Evolutionary conservation across 2,113 vertebrate genomes (phyloP), one percentile per base, ranked within the genome.

Genomic region (Cyphomyrus discorhynchus): DNA sequence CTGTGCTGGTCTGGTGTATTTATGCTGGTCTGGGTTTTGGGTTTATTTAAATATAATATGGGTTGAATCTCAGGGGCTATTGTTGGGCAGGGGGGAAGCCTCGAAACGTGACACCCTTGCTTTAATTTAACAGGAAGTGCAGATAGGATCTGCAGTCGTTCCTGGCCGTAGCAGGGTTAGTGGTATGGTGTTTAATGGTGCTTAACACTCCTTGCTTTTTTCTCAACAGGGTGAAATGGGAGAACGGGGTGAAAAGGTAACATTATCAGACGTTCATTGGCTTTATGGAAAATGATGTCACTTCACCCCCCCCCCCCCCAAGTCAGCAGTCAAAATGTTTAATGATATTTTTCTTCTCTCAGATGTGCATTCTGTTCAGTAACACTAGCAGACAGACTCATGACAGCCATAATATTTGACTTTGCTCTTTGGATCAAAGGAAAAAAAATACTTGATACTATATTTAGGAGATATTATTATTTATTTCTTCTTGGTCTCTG

Each of bases 221-320:
- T 96, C 91, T 91, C 91, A 91, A 94, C 94, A 99, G 98, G 98
- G 98, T 93, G 98, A 98, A 93, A 96, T 96, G 93, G 98, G 98
- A 96, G 97, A 98, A 88, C 95, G 42, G 93, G 98, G 98, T 95
- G 97, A 98, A 95, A 99, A 98, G 98, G 98, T 99, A 94, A 97
- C 88, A 92, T 92, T 70, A 53, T 87, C 88, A 58, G 58, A 91
- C 87, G 77, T 90, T 90, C 58, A 35, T 58, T 84, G 49, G 35
- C 77, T 58, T 13, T 24, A 17, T 56, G 49, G 35, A 21, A 84
- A 53, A 31, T 46, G 11, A 35, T 58, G 11, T 46, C 42, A 53
- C 15, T n/a, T 39, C 58, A 9, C 2, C 7, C 3, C 27, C 8
- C 3, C n/a, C 8, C 10, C 10, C n/a, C n/a, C 62, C 62, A 6